Base-by-base conservation (phyloP, 2,888 invertebrate genomes). In the Rhingia campestris region DNA sequence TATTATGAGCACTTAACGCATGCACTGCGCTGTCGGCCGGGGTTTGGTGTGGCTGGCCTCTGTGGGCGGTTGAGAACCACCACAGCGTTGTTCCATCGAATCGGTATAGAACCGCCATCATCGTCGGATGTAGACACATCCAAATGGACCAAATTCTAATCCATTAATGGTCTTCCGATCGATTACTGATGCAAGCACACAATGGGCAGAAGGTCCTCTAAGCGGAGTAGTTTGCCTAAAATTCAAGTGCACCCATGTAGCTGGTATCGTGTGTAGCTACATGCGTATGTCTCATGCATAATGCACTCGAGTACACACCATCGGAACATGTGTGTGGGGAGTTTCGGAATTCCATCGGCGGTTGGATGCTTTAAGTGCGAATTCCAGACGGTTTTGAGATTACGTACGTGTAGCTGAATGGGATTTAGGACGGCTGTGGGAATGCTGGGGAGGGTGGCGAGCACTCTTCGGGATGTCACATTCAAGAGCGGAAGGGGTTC, bases 151-250 rank as follows among this genome's bases (percentile, higher is more conserved):
- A 56, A 73, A 73, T 69, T 69, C 73, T 69, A 73, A 82, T 79
- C 79, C 82, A 79, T 79, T 82, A 82, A 82, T 82, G 69, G 73
- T 59, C 73, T 73, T 82, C 79, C 67, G 67, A 82, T 82, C 67
- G 82, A 82, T 77, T 82, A 79, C 73, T 51, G 59, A 30, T 5
- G 33, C 7, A 41, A n/a, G 22, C 22, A 56, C 49, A n/a, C 39
- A 53, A 30, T 47, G 70, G 41, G 45, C 22, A 61, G 51, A 61
- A 61, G 72, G 66, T 64, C 47, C 22, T 22, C 22, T 22, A 2
- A 54, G 32, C 30, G 45, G 22, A 33, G 58, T 72, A 63, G 73
- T 69, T 74, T 79, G 73, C 73, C 82, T 74, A 56, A 76, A 72
- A 56, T 79, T 82, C 73, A 82, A 74, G 79, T 79, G 67, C 73